phyloP scores from a whole-genome alignment of 2,888 invertebrate species.

The Callimorpha dominula region DNA sequence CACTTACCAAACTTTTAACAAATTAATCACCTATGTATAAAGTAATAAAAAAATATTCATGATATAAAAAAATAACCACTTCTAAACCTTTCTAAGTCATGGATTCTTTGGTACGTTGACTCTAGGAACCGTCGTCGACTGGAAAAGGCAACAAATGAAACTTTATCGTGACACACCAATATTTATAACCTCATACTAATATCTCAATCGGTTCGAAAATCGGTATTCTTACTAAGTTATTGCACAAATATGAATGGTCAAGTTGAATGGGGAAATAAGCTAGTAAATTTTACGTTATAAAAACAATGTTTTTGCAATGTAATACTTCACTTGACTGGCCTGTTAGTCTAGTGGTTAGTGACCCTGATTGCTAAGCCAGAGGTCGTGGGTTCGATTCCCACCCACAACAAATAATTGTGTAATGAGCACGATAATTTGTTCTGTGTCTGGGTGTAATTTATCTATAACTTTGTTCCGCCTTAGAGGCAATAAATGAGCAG shows the following conservation, averaged over 20 bases:
- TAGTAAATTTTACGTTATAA: no score
- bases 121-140: slow-evolving; percentile 12
- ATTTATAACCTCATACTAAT: slow-evolving; percentile 28
- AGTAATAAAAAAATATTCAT: background rate
- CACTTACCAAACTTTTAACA: background rate
- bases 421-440: no score
- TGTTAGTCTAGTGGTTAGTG: no score
- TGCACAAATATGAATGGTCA: background rate
- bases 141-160: slow-evolving; percentile 26
- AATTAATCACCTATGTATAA: background rate
- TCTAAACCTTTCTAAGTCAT: slow-evolving; percentile 29
- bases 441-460: no score
- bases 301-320: no score
- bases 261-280: background rate
- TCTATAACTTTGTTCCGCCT: no score
- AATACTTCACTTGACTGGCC: no score
- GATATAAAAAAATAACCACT: background rate
- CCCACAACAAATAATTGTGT: no score
- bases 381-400: no score
- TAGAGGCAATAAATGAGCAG: no score
- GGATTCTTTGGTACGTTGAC: slow-evolving; percentile 11
- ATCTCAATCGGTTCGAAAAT: slow-evolving; percentile 23
- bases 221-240: background rate
- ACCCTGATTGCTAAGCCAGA: no score
- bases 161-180: slow-evolving; percentile 21